Evolutionary conservation across 2,797 vertebrate species (phyloP).

Genomic region (Apodemus agrarius): DNA sequence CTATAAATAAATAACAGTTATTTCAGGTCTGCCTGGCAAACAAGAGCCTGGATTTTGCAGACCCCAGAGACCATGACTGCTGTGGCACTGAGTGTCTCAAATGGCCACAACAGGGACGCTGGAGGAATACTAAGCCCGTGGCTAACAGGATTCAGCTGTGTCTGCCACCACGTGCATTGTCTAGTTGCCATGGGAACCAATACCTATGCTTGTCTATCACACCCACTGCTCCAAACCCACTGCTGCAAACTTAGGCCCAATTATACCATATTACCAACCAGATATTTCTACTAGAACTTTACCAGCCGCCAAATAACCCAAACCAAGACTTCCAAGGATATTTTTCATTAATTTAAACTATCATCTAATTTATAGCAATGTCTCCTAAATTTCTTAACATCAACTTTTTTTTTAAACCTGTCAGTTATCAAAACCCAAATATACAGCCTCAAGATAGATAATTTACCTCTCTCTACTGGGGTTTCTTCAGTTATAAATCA

Average conservation of each 20-base stretch:
- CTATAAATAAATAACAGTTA: slow-evolving; percentile 82
- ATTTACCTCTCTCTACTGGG: neutral
- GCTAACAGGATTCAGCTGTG: slow-evolving; percentile 8
- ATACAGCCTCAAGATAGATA: neutral
- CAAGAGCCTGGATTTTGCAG: slow-evolving; percentile 47
- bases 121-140: slow-evolving; percentile 58
- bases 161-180: neutral
- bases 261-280: neutral
- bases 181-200: slow-evolving; percentile 50
- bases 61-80: slow-evolving; percentile 62
- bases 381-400: neutral
- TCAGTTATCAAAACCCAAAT: neutral
- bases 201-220: slow-evolving; percentile 28
- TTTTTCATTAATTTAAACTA: neutral
- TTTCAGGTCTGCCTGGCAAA: slow-evolving; percentile 74
- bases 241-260: neutral
- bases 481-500: slow-evolving; percentile 21
- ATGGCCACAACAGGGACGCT: slow-evolving; percentile 58
- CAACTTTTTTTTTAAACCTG: neutral
- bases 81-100: slow-evolving; percentile 33
- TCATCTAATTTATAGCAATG: neutral
- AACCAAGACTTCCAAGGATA: neutral
- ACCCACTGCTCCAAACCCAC: neutral
- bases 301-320: slow-evolving; percentile 25
- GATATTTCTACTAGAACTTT: slow-evolving; percentile 1